phyloP scores from a whole-genome alignment of 1,140 invertebrate genomes.

The Drosophila kohkoa region DNA sequence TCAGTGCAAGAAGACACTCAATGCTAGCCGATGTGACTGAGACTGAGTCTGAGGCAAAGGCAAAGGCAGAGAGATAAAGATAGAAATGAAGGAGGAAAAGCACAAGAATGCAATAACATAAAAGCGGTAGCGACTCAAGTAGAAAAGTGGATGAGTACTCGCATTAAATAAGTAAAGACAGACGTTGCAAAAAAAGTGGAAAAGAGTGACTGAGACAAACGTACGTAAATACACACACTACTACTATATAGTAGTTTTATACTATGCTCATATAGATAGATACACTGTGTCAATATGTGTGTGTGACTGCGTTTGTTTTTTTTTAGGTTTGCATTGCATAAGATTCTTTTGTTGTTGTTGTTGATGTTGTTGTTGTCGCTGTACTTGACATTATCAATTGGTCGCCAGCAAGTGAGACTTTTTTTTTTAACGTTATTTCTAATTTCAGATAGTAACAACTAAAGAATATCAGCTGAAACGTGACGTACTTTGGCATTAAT shows the following conservation, averaged over 20 bases:
- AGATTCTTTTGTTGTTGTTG: constrained; percentile 46
- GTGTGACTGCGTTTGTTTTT: constrained; percentile 32
- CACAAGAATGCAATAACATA: constrained; percentile 59
- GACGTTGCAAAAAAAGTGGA: constrained; percentile 28
- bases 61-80: constrained; percentile 21
- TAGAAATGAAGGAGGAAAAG: constrained; percentile 17
- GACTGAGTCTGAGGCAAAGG: constrained; percentile 1
- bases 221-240: constrained; percentile 22
- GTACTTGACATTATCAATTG: constrained; percentile 26
- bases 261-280: constrained; percentile 1
- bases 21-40: constrained; percentile 16
- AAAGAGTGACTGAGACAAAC: constrained; percentile 34
- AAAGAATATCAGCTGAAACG: constrained; percentile 39
- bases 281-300: constrained; percentile 14
- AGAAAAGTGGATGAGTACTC: constrained; percentile 67
- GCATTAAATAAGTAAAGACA: constrained; percentile 71
- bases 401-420: constrained; percentile 9
- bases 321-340: constrained; percentile 64
- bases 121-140: constrained; percentile 47
- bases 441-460: constrained; percentile 56
- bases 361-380: constrained; percentile 37
- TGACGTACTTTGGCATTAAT: constrained; percentile 60
- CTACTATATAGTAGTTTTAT: constrained; percentile 33
- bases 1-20: constrained; percentile 24
- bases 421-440: constrained; percentile 20